Base-by-base conservation (phyloP, 2,888 invertebrate genomes). In the Pammene fasciana region DNA sequence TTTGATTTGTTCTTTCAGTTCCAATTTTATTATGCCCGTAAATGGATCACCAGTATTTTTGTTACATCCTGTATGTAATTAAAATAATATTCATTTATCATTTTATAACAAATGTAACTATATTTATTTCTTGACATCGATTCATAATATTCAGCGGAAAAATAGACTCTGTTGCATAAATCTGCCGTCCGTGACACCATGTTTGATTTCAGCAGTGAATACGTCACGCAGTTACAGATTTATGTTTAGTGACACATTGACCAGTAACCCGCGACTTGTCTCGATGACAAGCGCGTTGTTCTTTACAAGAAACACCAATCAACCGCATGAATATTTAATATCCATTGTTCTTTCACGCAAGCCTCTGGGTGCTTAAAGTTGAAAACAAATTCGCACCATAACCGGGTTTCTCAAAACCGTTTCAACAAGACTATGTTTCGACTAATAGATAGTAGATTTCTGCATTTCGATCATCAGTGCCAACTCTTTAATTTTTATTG, bases 181-280 rank as follows among this genome's bases (percentile, higher is more conserved):
- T 52, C 52, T 52, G 8, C 13, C 34, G 8, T 13, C 26, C 11
- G 10, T 52, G 52, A 34, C 50, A 18, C 5, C 9, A 38, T 50
- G 14, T 60, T 5, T 18, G 26, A 16, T 61, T 46, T 61, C 48
- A 48, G 3, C 55, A n/a, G 14, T 68, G 57, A 59, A 65, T 65
- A 59, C 54, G 34, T 56, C 14, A 48, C n/a, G 56, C 57, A 14
- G 36, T 43, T 50, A 16, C 26, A 50, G 56, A 50, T 59, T 54
- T 70, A 45, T 59, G 46, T 55, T 45, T 65, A 43, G 65, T 70
- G 70, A 65, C 70, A 70, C 60, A 65, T 59, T 70, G 65, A 70
- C 70, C 70, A 65, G 55, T 54, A 54, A 65, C 70, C 70, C 54
- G 18, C 36, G n/a, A 65, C 54, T 16, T 61, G 43, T 60, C 65